Evolutionary conservation across 1,140 invertebrate species (phyloP).

Genomic region (Diplogasteroides magnus): DNA sequence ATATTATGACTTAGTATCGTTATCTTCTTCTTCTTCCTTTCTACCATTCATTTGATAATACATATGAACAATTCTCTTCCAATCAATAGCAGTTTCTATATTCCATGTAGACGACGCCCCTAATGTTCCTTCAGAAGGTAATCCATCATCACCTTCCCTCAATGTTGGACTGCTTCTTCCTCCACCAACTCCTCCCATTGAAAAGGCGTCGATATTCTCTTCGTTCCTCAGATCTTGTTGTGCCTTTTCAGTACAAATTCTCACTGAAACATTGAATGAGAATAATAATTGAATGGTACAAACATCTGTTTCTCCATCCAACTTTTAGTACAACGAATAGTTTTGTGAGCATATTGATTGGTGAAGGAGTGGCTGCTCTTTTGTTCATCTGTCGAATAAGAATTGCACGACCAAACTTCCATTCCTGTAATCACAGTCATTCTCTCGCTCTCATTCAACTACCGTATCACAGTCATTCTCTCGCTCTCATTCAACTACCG

Average conservation of each 20-base stretch:
- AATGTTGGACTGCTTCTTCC: slow-evolving; percentile 33
- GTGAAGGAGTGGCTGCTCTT: slow-evolving; percentile 90
- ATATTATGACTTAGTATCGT: not conserved
- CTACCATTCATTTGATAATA: slow-evolving; percentile 41
- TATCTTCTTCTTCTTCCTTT: not conserved
- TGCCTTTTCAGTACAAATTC: slow-evolving; percentile 54
- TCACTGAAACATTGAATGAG: slow-evolving; percentile 38
- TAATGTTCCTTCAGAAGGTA: too few relatives aligned
- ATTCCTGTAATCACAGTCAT: slow-evolving; percentile 64
- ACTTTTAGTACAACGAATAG: slow-evolving; percentile 59
- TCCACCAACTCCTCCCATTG: slow-evolving; percentile 50
- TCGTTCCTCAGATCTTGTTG: slow-evolving; percentile 50
- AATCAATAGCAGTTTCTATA: slow-evolving; percentile 51
- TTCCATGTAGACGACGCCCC: slow-evolving; percentile 38
- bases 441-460: too few relatives aligned
- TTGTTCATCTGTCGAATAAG: slow-evolving; percentile 97
- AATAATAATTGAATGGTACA: not conserved
- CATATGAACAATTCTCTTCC: slow-evolving; percentile 50
- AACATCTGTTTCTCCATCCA: slow-evolving; percentile 43
- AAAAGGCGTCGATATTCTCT: slow-evolving; percentile 55
- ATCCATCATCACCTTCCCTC: slow-evolving; percentile 7
- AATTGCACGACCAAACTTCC: slow-evolving; percentile 98
- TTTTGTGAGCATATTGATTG: slow-evolving; percentile 88
- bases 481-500: too few relatives aligned
- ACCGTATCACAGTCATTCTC: not conserved